These are phyloP conservation scores for Drosophila ogumai DNA, from an alignment of 1,140 invertebrate genomes.

Conservation along the genomic window DNA sequence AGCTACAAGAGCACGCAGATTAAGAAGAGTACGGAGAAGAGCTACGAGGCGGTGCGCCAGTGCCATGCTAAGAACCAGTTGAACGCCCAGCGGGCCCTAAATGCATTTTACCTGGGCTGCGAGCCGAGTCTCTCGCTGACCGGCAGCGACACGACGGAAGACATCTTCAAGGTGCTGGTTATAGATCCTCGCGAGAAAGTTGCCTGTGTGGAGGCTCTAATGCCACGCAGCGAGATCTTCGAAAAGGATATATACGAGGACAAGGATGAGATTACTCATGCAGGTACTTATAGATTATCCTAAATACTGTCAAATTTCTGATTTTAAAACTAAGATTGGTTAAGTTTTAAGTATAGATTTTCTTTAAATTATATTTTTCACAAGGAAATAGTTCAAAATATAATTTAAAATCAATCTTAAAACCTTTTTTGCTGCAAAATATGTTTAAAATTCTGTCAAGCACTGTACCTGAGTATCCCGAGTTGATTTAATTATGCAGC, in stretches of 20 bases:
- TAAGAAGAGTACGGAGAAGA: background rate
- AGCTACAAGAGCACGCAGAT: constrained; percentile 38
- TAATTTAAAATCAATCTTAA: background rate
- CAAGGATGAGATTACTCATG: constrained; percentile 15
- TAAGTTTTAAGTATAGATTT: background rate
- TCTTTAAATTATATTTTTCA: background rate
- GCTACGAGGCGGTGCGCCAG: constrained; percentile 8
- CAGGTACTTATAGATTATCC: background rate
- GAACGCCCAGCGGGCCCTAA: constrained; percentile 17
- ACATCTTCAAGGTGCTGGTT: constrained; percentile 1
- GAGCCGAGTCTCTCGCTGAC: constrained; percentile 21
- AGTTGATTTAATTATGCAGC: constrained; percentile 31
- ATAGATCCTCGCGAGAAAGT: background rate
- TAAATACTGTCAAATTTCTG: background rate
- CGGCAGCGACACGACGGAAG: background rate
- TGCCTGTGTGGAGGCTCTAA: constrained; percentile 38
- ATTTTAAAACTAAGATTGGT: too few species aligned
- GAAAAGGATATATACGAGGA: constrained; percentile 39
- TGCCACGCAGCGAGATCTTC: constrained; percentile 37
- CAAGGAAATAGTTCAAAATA: background rate
- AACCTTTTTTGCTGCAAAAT: too few species aligned
- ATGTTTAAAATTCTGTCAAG: background rate
- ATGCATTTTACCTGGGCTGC: constrained; percentile 22
- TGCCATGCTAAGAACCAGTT: constrained; percentile 4
- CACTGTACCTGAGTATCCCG: background rate